A percentile compares a stretch with the other conserved stretches of the same genome.
Conservation (phyloP, 2,888 invertebrate genomes). For the Synergus itoensis region DNA sequence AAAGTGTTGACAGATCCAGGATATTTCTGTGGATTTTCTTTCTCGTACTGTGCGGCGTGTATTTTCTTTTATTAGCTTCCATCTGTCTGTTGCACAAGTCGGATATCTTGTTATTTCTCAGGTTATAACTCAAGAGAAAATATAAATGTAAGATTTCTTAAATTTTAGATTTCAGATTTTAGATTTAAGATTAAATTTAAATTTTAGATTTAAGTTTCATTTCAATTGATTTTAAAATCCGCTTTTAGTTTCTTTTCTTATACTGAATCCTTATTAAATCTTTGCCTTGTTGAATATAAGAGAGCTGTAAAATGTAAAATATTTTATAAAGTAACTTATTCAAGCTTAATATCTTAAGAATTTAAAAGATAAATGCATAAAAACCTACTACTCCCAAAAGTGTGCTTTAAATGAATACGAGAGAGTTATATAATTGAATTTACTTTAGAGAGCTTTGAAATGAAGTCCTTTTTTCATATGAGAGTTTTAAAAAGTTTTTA, state of each 20-base stretch:
- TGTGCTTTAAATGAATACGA: background rate
- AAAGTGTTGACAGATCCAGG: background rate
- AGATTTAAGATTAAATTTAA: too few species aligned
- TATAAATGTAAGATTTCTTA: background rate
- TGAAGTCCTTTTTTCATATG: background rate
- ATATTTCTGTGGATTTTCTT: background rate
- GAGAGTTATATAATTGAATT: background rate
- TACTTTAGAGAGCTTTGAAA: background rate
- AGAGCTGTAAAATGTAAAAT: background rate
- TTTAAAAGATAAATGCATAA: background rate
- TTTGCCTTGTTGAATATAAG: background rate
- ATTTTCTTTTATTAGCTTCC: constrained; percentile 42
- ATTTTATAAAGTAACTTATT: background rate
- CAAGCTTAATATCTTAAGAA: background rate
- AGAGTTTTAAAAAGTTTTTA: background rate
- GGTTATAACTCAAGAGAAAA: constrained; percentile 50
- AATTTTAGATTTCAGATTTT: too few species aligned
- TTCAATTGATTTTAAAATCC: constrained; percentile 47
- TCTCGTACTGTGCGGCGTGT: background rate
- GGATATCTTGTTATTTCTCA: constrained; percentile 60
- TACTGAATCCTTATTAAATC: background rate
- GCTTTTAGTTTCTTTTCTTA: background rate
- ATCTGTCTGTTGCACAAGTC: constrained; percentile 52
- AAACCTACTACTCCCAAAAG: background rate
- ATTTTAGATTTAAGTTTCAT: constrained; percentile 46